Evolutionary conservation across 2,888 invertebrate genomes (phyloP).

Genomic region (Pardosa pseudoannulata): DNA sequence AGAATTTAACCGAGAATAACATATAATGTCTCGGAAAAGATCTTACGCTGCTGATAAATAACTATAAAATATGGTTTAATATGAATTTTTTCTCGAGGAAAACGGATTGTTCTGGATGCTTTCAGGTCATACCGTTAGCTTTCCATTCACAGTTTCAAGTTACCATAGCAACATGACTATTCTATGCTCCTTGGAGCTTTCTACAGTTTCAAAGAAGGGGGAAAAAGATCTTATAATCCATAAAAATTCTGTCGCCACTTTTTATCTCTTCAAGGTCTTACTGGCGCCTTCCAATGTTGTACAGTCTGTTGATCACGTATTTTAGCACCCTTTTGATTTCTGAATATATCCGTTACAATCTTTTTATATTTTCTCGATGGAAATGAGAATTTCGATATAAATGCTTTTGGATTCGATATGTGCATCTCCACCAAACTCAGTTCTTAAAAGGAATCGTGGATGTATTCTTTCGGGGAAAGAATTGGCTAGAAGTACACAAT

Average conservation of each 20-base stretch:
- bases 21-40: too few relatives aligned
- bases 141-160: slow-evolving; percentile 9
- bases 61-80: too few relatives aligned
- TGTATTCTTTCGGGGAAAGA: too few relatives aligned
- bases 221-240: slow-evolving; percentile 4
- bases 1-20: too few relatives aligned
- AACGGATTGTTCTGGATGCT: too few relatives aligned
- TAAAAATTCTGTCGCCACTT: slow-evolving; percentile 12
- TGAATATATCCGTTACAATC: not conserved
- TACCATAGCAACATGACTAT: not conserved
- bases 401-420: not conserved
- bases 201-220: too few relatives aligned
- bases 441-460: too few relatives aligned
- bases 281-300: slow-evolving; percentile 56
- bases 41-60: too few relatives aligned
- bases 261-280: not conserved
- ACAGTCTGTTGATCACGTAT: slow-evolving; percentile 49
- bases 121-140: not conserved
- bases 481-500: too few relatives aligned
- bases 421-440: not conserved
- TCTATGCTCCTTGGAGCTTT: not conserved
- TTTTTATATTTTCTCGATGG: not conserved
- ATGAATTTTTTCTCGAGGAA: too few relatives aligned
- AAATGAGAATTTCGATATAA: not conserved
- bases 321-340: slow-evolving; percentile 11